Percentiles rank a stretch among this genome's conserved stretches.
Evolutionary conservation across 2,113 vertebrate genomes (phyloP).

Genomic region (Ophthalmolycus amberensis): DNA sequence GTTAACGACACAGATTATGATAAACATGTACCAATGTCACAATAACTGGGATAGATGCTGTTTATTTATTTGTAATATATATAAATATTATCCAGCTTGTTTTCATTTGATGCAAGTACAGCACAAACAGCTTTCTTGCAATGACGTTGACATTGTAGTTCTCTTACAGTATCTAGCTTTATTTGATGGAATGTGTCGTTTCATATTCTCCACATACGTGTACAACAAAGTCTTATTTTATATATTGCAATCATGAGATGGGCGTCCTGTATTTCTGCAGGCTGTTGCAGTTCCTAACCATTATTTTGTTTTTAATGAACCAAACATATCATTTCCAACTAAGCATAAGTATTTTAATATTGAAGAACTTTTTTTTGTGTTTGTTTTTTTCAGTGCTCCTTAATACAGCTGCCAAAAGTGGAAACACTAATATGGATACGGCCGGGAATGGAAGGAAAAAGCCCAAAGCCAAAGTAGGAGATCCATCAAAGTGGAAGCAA

Average conservation of each 20-base stretch:
- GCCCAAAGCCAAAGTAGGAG: conserved; percentile 13
- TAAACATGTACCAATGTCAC: no score
- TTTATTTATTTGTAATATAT: no score
- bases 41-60: no score
- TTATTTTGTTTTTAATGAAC: background rate
- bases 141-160: background rate
- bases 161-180: background rate
- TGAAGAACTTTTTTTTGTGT: background rate
- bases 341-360: background rate
- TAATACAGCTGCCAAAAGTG: conserved; percentile 23
- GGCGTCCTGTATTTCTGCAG: background rate
- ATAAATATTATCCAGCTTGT: no score
- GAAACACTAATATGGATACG: conserved; percentile 2
- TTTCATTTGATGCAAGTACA: background rate
- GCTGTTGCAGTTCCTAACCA: no score
- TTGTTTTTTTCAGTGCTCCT: background rate
- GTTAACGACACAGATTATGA: no score
- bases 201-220: no score
- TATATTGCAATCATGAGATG: no score
- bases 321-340: background rate
- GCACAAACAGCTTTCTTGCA: background rate
- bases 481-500: conserved; percentile 47
- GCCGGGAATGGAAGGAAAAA: background rate
- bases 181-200: background rate
- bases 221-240: no score